Evolutionary conservation across 2,888 invertebrate species (phyloP).

Genomic region (Rapana venosa): DNA sequence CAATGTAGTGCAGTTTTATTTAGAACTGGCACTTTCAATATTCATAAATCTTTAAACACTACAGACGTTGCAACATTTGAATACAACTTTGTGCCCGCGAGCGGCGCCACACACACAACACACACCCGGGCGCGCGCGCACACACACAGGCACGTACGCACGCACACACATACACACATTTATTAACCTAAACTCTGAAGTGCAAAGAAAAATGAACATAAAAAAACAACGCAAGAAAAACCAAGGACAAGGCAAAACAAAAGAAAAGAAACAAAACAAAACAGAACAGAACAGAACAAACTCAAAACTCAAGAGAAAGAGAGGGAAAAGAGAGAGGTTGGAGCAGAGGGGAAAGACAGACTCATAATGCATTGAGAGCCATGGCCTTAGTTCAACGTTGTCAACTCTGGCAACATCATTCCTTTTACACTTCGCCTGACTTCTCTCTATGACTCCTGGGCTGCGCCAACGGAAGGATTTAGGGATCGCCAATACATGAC

Average conservation of each 20-base stretch:
- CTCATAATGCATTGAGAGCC: constrained; percentile 28
- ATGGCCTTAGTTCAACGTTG: constrained; percentile 21
- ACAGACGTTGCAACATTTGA: too few species aligned
- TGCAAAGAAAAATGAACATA: background rate
- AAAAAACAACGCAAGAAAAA: background rate
- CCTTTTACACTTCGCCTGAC: background rate
- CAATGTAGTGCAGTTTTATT: too few species aligned
- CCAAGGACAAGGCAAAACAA: background rate
- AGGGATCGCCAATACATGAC: too few species aligned
- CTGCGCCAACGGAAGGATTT: too few species aligned
- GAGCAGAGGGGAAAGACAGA: background rate
- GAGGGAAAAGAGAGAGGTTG: background rate
- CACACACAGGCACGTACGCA: constrained; percentile 9
- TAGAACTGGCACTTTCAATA: too few species aligned
- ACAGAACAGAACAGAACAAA: background rate
- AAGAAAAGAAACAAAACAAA: constrained; percentile 12
- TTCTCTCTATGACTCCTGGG: background rate
- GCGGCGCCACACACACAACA: constrained; percentile 14
- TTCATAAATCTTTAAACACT: too few species aligned
- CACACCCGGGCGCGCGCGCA: constrained; percentile 11
- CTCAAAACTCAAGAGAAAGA: background rate
- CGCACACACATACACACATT: background rate
- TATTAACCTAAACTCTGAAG: background rate
- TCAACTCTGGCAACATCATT: background rate
- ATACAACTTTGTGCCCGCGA: background rate